phyloP scores from a whole-genome alignment of 2,797 vertebrate species.

The Gymnocypris eckloni region DNA sequence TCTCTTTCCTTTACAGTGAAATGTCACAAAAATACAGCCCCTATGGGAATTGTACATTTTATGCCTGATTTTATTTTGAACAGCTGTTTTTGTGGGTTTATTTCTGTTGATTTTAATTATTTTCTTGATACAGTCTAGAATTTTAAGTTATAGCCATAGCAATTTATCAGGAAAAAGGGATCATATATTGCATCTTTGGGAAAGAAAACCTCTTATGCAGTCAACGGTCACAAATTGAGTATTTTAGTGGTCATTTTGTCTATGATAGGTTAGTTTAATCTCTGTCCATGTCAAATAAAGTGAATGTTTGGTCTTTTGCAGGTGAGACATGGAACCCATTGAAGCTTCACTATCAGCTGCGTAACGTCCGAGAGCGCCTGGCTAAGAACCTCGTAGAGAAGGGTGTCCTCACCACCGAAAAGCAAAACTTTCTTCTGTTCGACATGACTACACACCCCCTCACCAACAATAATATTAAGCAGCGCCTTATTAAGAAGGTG shows the following conservation, averaged over 20 bases:
- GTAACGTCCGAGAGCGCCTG: conserved; percentile 92
- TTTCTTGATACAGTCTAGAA: background rate
- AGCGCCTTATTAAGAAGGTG: conserved; percentile 95
- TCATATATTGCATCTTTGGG: background rate
- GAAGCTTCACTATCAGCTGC: conserved; percentile 95
- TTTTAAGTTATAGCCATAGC: background rate
- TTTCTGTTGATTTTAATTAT: background rate
- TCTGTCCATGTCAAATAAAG: background rate
- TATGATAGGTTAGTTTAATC: background rate
- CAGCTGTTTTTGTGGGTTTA: background rate
- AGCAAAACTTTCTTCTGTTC: conserved; percentile 97
- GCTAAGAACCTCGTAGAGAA: conserved; percentile 98
- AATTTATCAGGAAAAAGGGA: background rate
- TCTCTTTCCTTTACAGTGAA: background rate
- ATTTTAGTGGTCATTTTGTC: background rate
- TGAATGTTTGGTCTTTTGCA: conserved; percentile 60
- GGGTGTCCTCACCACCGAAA: conserved; percentile 94
- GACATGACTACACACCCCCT: conserved; percentile 97
- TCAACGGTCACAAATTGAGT: background rate
- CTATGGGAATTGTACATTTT: background rate
- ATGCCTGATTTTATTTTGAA: background rate
- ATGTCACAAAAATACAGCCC: background rate
- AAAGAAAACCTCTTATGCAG: background rate
- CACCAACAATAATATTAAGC: conserved; percentile 95
- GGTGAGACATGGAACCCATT: conserved; percentile 97